Percentiles rank a stretch among this genome's conserved stretches.
Conservation (phyloP, 2,113 vertebrate species). For the Ictalurus furcatus region DNA sequence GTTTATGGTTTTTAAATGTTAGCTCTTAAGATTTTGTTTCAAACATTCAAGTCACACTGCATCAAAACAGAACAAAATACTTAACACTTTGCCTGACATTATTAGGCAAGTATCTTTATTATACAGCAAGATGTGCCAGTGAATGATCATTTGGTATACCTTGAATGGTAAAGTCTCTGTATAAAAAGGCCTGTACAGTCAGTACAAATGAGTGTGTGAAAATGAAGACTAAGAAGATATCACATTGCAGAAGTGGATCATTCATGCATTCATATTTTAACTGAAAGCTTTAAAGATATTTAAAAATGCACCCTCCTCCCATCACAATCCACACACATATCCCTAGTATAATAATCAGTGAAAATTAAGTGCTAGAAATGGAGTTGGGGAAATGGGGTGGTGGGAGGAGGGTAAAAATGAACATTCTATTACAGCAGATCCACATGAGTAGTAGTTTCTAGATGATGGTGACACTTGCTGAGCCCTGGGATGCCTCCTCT, state of each 20-base stretch:
- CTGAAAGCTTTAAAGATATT: slow-evolving; percentile 11
- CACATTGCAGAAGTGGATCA: slow-evolving; percentile 10
- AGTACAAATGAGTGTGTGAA: slow-evolving; percentile 19
- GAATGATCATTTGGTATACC: slow-evolving; percentile 36
- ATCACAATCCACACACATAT: slow-evolving; percentile 9
- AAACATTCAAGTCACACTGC: slow-evolving; percentile 13
- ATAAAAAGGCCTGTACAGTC: slow-evolving; percentile 40
- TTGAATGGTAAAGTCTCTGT: slow-evolving; percentile 37
- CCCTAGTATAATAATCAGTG: slow-evolving; percentile 1
- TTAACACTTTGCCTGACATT: slow-evolving; percentile 40
- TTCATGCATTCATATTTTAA: slow-evolving; percentile 40
- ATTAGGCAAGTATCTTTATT: slow-evolving; percentile 36
- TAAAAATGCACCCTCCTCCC: slow-evolving; percentile 10
- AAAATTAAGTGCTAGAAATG: slow-evolving; percentile 37
- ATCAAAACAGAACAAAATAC: slow-evolving; percentile 24
- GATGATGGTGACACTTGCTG: slow-evolving; percentile 93
- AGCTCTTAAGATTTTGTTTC: slow-evolving; percentile 16
- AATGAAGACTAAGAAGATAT: slow-evolving; percentile 16
- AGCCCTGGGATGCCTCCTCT: slow-evolving; percentile 85
- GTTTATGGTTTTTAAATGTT: neutral
- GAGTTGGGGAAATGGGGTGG: neutral
- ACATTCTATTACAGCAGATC: slow-evolving; percentile 43
- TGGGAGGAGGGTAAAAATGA: slow-evolving; percentile 47
- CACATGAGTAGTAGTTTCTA: slow-evolving; percentile 57
- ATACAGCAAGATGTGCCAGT: slow-evolving; percentile 14